Conservation (phyloP, 2,888 invertebrate species). For the Heliconius charithonia region DNA sequence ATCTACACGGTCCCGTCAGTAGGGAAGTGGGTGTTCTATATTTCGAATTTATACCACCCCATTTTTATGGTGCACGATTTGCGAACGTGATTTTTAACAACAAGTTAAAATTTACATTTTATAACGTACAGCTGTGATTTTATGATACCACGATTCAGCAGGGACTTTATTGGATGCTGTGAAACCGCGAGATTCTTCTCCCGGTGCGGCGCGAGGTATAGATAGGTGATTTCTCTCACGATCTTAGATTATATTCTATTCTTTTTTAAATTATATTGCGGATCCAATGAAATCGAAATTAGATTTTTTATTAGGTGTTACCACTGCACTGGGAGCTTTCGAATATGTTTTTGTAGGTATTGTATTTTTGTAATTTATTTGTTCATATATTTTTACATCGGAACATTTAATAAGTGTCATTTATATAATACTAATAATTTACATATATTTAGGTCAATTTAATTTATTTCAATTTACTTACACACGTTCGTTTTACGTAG, state of each 20-base stretch:
- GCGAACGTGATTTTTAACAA: conserved; percentile 76
- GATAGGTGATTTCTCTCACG: conserved; percentile 24
- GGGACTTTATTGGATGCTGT: conserved; percentile 50
- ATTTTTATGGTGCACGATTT: conserved; percentile 71
- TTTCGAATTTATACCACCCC: conserved; percentile 69
- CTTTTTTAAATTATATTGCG: conserved; percentile 24
- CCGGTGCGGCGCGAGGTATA: conserved; percentile 13
- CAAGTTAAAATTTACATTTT: conserved; percentile 74
- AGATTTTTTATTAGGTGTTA: conserved; percentile 8
- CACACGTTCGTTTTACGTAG: background rate
- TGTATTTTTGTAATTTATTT: too few relatives aligned
- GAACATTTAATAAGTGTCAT: too few relatives aligned
- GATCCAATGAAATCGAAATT: conserved; percentile 11
- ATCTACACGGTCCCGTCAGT: conserved; percentile 72
- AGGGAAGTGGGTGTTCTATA: conserved; percentile 62
- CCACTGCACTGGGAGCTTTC: background rate
- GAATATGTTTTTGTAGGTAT: too few relatives aligned
- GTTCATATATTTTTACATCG: too few relatives aligned
- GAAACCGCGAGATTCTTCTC: conserved; percentile 37
- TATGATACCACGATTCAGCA: conserved; percentile 53
- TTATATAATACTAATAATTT: too few relatives aligned
- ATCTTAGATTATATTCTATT: background rate
- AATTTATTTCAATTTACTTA: background rate
- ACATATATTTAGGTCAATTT: too few relatives aligned
- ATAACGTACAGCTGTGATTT: conserved; percentile 61